These are phyloP conservation scores for Campoplex capitator DNA, from an alignment of 2,888 invertebrate species.

Conservation along the genomic window DNA sequence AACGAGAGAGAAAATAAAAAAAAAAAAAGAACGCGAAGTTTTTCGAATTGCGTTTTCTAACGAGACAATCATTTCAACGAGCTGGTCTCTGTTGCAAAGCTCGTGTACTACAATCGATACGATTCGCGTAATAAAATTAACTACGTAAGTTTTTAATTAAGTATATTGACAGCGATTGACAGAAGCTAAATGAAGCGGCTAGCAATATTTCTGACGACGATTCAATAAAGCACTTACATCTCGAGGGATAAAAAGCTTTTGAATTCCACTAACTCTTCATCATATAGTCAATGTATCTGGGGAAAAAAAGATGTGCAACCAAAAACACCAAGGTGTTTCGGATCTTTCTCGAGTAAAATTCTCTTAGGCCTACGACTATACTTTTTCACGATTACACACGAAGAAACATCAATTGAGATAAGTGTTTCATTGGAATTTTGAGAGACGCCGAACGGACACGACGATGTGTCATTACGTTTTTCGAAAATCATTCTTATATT, in stretches of 20 bases:
- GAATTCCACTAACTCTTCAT: background rate
- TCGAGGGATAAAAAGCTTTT: slow-evolving; percentile 21
- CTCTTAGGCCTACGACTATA: slow-evolving; percentile 5
- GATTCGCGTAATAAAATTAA: slow-evolving; percentile 18
- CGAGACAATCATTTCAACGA: slow-evolving; percentile 79
- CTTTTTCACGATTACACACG: background rate
- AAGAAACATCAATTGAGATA: background rate
- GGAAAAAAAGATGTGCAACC: background rate
- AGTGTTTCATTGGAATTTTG: background rate
- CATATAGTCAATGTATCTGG: background rate
- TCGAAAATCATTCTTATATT: background rate
- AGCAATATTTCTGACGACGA: slow-evolving; percentile 40
- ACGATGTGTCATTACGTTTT: background rate
- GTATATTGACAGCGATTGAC: slow-evolving; percentile 53
- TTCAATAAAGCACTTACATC: slow-evolving; percentile 46
- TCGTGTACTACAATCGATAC: slow-evolving; percentile 50
- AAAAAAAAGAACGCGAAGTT: slow-evolving; percentile 19
- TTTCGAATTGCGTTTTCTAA: slow-evolving; percentile 80
- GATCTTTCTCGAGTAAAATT: background rate
- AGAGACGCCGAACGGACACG: background rate
- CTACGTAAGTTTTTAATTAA: slow-evolving; percentile 41
- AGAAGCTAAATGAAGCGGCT: slow-evolving; percentile 48
- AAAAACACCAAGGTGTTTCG: background rate
- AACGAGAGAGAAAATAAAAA: background rate
- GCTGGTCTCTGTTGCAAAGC: slow-evolving; percentile 59